Evolutionary conservation across 2,797 vertebrate genomes (phyloP).

Genomic region (Taeniopygia guttata): DNA sequence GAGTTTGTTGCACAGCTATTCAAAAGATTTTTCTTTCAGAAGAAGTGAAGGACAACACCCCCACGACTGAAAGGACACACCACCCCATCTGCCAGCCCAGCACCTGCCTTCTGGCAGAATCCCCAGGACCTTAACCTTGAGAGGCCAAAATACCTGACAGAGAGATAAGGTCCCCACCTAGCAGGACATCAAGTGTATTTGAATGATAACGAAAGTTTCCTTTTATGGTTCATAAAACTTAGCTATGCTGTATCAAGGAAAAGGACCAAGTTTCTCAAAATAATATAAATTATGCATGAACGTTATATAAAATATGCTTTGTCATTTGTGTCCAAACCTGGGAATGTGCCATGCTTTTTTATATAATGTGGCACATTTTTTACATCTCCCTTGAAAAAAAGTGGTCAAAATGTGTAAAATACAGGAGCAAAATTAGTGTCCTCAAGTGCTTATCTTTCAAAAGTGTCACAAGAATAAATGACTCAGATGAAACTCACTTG

Average conservation of each 20-base stretch:
- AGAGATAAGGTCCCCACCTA: not conserved
- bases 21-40: not conserved
- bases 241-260: not conserved
- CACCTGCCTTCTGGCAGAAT: conserved; percentile 46
- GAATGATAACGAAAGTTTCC: not conserved
- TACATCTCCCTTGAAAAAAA: not conserved
- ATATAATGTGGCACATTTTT: not conserved
- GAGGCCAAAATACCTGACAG: not conserved
- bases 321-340: not conserved
- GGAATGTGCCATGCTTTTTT: not conserved
- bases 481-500: not conserved
- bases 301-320: not conserved
- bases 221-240: not conserved
- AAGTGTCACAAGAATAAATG: not conserved
- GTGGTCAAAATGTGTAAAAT: not conserved
- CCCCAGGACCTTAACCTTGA: conserved; percentile 24
- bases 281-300: not conserved
- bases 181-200: not conserved
- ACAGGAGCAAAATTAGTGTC: not conserved
- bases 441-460: not conserved
- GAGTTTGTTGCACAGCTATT: not conserved
- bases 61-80: not conserved
- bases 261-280: not conserved
- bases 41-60: not conserved
- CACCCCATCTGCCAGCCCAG: not conserved